Percentiles rank a stretch among this genome's conserved stretches.
Conservation (phyloP, 1,140 invertebrate species). For the Ips typographus region DNA sequence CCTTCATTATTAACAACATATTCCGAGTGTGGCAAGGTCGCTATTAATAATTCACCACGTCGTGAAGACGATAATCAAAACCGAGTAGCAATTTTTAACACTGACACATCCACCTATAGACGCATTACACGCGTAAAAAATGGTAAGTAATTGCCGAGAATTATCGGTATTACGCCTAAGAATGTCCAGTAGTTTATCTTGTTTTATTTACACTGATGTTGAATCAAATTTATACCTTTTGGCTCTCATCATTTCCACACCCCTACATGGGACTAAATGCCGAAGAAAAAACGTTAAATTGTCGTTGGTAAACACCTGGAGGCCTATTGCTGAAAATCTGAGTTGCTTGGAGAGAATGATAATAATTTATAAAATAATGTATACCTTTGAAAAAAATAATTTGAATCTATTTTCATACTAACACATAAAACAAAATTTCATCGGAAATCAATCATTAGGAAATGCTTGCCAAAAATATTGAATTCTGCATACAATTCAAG, state of each 20-base stretch:
- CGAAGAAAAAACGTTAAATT: constrained; percentile 18
- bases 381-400: no score
- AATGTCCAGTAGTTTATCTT: constrained; percentile 33
- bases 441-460: no score
- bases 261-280: constrained; percentile 22
- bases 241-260: constrained; percentile 31
- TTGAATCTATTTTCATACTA: no score
- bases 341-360: no score
- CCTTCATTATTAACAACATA: constrained; percentile 3
- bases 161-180: constrained; percentile 28
- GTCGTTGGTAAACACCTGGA: constrained; percentile 6
- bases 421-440: no score
- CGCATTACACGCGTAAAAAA: constrained; percentile 10
- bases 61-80: constrained; percentile 20
- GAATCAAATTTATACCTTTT: constrained; percentile 30
- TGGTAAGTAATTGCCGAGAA: constrained; percentile 22
- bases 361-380: no score
- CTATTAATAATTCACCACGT: constrained; percentile 8
- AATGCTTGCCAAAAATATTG: no score
- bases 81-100: constrained; percentile 17
- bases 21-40: background rate
- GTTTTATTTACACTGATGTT: constrained; percentile 29
- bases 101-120: constrained; percentile 9
- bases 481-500: no score
- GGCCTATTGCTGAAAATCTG: no score